These are phyloP conservation scores for Marmota monax DNA, from an alignment of 2,113 vertebrate genomes.

Conservation along the genomic window DNA sequence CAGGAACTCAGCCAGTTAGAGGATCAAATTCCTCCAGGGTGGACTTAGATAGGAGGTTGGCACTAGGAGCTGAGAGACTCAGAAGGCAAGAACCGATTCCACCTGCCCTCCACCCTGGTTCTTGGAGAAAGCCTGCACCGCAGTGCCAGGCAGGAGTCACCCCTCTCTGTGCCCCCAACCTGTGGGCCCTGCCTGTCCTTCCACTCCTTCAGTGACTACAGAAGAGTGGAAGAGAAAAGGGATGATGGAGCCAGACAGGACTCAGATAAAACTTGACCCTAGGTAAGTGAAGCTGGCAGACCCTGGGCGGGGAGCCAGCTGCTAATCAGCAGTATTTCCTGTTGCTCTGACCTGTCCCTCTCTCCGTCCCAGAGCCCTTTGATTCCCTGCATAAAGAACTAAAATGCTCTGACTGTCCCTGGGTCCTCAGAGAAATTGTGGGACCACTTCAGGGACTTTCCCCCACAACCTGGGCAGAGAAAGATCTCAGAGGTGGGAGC, in stretches of 20 bases:
- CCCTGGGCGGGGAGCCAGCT: neutral
- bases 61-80: neutral
- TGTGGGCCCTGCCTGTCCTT: neutral
- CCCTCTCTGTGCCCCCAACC: neutral
- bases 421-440: neutral
- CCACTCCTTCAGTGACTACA: neutral
- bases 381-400: neutral
- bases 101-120: neutral
- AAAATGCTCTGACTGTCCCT: neutral
- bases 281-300: constrained; percentile 65
- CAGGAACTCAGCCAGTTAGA: neutral
- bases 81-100: neutral
- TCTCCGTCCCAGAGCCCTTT: neutral
- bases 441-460: neutral
- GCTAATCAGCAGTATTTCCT: neutral
- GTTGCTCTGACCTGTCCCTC: neutral
- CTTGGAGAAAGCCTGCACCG: neutral
- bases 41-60: constrained; percentile 55
- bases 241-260: constrained; percentile 70
- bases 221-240: neutral
- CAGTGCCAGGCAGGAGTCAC: neutral
- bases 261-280: constrained; percentile 73
- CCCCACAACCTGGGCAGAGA: neutral
- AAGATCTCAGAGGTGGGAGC: neutral
- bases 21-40: constrained; percentile 77